phyloP scores from a whole-genome alignment of 2,888 invertebrate species.

The Lasioglossum malachurum region DNA sequence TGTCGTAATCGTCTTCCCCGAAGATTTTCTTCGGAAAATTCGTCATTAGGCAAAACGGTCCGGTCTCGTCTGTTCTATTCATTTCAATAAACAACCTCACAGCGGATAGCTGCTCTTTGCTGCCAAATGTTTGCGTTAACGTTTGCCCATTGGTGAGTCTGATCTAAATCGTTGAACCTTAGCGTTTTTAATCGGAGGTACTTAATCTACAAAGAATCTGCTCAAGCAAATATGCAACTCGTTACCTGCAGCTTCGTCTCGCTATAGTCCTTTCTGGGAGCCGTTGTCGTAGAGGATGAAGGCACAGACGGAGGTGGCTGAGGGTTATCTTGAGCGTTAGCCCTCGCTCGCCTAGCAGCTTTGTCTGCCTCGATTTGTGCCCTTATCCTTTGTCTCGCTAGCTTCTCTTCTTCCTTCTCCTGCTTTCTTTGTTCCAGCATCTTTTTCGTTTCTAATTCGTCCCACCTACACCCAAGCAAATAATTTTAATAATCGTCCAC shows the following conservation, averaged over 20 bases:
- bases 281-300: conserved; percentile 66
- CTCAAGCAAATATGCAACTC: neutral
- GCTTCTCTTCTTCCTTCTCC: conserved; percentile 95
- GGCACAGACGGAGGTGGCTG: conserved; percentile 82
- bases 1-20: conserved; percentile 93
- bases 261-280: conserved; percentile 87
- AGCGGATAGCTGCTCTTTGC: conserved; percentile 95
- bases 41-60: conserved; percentile 94
- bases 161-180: conserved; percentile 86
- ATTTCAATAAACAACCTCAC: conserved; percentile 95
- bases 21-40: conserved; percentile 96
- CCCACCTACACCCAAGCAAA: conserved; percentile 84
- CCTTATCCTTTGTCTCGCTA: conserved; percentile 93
- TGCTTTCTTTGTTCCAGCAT: conserved; percentile 93
- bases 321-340: conserved; percentile 81
- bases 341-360: conserved; percentile 91
- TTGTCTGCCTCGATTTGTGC: conserved; percentile 97
- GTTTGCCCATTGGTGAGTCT: conserved; percentile 91
- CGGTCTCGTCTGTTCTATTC: conserved; percentile 90
- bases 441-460: conserved; percentile 94
- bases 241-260: conserved; percentile 89
- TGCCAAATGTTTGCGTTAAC: conserved; percentile 91
- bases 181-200: neutral
- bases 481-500: neutral
- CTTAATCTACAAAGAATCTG: neutral